Evolutionary conservation across 2,888 invertebrate genomes (phyloP), one percentile per base, ranked within the genome.

Genomic region (Eumacrocentrus americanus): DNA sequence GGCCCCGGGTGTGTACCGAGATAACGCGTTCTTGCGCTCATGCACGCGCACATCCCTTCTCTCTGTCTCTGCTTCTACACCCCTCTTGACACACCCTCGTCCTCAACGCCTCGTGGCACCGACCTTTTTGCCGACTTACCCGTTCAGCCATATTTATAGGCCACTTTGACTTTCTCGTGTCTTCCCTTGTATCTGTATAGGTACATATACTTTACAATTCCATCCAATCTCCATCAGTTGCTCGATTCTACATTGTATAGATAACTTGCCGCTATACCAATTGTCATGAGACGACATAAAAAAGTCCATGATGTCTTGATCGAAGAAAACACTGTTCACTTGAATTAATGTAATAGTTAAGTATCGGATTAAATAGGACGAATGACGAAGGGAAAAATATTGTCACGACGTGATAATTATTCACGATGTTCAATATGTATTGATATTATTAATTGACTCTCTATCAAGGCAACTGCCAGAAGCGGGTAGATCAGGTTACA

Each of bases 1-100:
- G 59, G 61, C 67, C 63, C 63, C 61, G 64, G 63, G 57, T 67
- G 66, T 67, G 63, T 67, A 66, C 66, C 61, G 66, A 67, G 70
- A 70, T 69, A 70, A 69, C 66, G 67, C 66, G 65, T 66, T 67
- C 64, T 64, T 68, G 65, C 63, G 57, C 63, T 64, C 57, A 25
- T 51, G 58, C 58, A 63, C 63, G 57, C 62, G 53, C 61, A 62
- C 63, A 51, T 61, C 53, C 48, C 60, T 42, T 58, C 51, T 51
- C 38, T 20, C 51, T 52, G 37, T 29, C 23, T 12, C 54, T 44
- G 20, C 34, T 12, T 34, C 47, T 22, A 40, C 22, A 25, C 29
- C 29, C 44, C 34, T 22, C 34, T 14, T 20, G 44, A 48, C 29
- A 35, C 37, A 35, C 23, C 46, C 42, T 50, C 25, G 23, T 12